phyloP scores from a whole-genome alignment of 2,797 vertebrate species.

The Pelobates cultripes region DNA sequence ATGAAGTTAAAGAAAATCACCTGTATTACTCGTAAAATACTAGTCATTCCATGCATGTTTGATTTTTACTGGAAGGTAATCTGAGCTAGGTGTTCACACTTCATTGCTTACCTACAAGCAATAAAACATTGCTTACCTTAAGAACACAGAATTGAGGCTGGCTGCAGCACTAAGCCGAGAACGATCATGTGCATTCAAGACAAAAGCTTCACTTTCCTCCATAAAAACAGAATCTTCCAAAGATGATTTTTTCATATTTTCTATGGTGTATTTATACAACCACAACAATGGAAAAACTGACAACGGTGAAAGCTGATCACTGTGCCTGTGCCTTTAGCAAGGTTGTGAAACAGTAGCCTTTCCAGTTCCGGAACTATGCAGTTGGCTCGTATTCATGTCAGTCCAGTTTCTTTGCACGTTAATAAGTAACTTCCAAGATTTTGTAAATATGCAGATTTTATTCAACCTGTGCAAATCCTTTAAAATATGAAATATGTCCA shows the following conservation, averaged over 20 bases:
- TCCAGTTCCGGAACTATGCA: slow-evolving; percentile 56
- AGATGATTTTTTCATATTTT: slow-evolving; percentile 62
- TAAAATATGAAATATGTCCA: not conserved
- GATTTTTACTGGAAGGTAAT: not conserved
- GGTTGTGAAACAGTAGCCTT: slow-evolving; percentile 48
- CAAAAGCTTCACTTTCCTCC: slow-evolving; percentile 56
- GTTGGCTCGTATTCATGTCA: slow-evolving; percentile 55
- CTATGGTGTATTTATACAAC: slow-evolving; percentile 48
- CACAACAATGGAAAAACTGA: slow-evolving; percentile 14
- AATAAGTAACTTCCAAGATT: slow-evolving; percentile 70
- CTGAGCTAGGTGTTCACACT: not conserved
- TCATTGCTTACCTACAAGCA: not conserved
- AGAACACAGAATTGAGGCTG: slow-evolving; percentile 62
- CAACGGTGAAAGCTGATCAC: slow-evolving; percentile 4
- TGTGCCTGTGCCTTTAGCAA: not conserved
- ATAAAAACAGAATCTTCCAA: slow-evolving; percentile 58
- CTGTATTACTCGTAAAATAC: not conserved
- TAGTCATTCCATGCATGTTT: not conserved
- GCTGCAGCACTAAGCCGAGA: slow-evolving; percentile 57
- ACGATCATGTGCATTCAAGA: slow-evolving; percentile 4
- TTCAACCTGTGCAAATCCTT: slow-evolving; percentile 13
- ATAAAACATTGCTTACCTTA: slow-evolving; percentile 66
- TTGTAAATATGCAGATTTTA: slow-evolving; percentile 35
- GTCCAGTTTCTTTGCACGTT: slow-evolving; percentile 62
- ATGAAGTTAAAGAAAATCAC: too few species aligned